Conservation (phyloP, 2,797 vertebrate genomes). For the Prunella strophiata region DNA sequence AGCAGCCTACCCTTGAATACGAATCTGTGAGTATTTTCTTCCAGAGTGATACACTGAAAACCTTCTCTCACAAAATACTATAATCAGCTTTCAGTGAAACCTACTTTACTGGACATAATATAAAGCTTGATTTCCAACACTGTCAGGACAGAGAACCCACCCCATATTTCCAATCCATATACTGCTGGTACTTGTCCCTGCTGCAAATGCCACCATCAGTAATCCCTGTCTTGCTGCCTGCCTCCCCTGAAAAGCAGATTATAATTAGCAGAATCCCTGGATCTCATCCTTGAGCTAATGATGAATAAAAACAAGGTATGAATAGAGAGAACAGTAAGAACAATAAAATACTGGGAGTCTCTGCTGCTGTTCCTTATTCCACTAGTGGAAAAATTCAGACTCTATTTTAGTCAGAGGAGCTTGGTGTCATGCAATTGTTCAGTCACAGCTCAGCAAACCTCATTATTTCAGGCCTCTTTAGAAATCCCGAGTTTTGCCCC, state of each 20-base stretch:
- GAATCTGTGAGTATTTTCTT: neutral
- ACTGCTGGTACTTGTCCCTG: neutral
- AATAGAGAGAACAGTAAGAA: neutral
- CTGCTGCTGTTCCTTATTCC: neutral
- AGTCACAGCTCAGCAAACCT: neutral
- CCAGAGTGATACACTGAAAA: neutral
- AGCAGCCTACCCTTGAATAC: neutral
- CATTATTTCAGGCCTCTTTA: neutral
- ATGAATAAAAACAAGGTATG: neutral
- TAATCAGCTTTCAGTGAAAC: slow-evolving; percentile 13
- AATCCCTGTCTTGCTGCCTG: neutral
- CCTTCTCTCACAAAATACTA: neutral
- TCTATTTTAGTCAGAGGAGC: neutral
- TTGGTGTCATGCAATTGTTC: neutral
- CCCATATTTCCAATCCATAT: neutral
- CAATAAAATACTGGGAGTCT: neutral
- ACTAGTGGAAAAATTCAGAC: neutral
- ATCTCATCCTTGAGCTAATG: neutral
- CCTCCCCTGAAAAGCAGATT: neutral
- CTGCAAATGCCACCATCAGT: neutral
- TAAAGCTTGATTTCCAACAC: slow-evolving; percentile 1
- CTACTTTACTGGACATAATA: neutral
- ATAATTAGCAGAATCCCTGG: neutral
- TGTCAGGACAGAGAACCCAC: neutral
- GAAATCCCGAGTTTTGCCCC: neutral